Evolutionary conservation across 64 coral and sea anemone species (phyloP).

Genomic region (Actinia tenebrosa): DNA sequence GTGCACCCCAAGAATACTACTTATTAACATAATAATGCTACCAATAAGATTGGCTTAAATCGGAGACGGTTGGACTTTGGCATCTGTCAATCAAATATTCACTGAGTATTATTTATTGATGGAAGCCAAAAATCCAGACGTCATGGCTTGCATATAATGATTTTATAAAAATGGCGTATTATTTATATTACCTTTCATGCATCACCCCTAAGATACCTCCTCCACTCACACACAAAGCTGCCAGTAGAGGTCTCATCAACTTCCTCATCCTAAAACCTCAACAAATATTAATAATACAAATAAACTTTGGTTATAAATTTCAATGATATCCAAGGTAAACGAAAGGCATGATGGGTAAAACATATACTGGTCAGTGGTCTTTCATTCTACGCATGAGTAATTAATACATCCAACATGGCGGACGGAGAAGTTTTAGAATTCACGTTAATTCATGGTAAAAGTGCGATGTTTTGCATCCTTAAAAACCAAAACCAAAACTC

Average conservation of each 20-base stretch:
- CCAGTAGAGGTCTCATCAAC: slow-evolving; percentile 7
- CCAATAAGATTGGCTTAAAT: not conserved
- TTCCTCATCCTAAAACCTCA: slow-evolving; percentile 19
- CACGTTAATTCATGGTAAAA: slow-evolving; percentile 58
- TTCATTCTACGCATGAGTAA: not conserved
- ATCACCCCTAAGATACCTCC: slow-evolving; percentile 49
- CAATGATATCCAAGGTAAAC: not conserved
- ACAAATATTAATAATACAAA: not conserved
- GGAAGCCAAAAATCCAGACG: too few relatives aligned
- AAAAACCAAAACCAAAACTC: not conserved
- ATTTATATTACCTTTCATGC: slow-evolving; percentile 37
- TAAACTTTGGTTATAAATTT: too few relatives aligned
- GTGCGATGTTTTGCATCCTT: not conserved
- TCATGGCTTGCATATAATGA: too few relatives aligned
- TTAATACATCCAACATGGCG: slow-evolving; percentile 54
- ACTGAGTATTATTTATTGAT: too few relatives aligned
- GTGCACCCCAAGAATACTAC: not conserved
- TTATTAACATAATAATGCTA: too few relatives aligned
- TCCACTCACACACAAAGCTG: slow-evolving; percentile 45
- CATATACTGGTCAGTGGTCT: not conserved
- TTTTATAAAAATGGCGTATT: too few relatives aligned
- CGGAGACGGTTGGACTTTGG: not conserved
- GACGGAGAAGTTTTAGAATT: slow-evolving; percentile 49
- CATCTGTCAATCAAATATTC: too few relatives aligned
- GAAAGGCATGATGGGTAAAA: not conserved